Evolutionary conservation across 1,140 invertebrate genomes (phyloP), one percentile per base, ranked within the genome.

Genomic region (Linepithema humile): DNA sequence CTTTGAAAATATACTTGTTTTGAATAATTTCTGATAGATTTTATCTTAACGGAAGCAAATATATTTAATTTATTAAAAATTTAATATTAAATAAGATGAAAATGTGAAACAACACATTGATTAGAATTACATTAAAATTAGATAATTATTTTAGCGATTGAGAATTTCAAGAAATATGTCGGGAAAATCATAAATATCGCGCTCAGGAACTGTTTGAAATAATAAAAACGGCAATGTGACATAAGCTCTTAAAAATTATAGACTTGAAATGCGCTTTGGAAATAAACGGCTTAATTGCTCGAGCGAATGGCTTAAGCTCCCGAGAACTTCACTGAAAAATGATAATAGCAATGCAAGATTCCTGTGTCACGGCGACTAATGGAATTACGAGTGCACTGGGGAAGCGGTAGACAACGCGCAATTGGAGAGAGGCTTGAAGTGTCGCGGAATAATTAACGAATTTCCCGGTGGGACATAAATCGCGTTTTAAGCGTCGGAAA

Each of bases 391-490:
- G 45, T 26, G 45, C 53, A 20, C 48, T 29, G 12, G 15, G 67
- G 26, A 43, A n/a, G 23, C 17, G 62, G 32, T 43, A 67, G 69
- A 75, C 65, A 57, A 38, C 38, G 82, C 73, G 65, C 57, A 73
- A 80, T 80, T 70, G 64, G 45, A 29, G 59, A 53, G n/a, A 74
- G 26, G 60, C 43, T 55, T 69, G 53, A 80, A 78, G 74, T 59
- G 83, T 69, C 65, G 55, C 55, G 32, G 67, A 67, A 86, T 86
- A 86, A 86, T 86, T 86, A 86, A 86, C 64, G 74, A 86, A 80
- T 85, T 85, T 85, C 69, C 74, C 45, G 20, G 60, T 1, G 67
- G 32, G 67, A 86, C 85, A 86, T 69, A 67, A 80, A 82, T 85
- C 77, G 64, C 83, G 69, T 86, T 86, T 86, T 74, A 86, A 84